phyloP scores from a whole-genome alignment of 2,113 vertebrate genomes.

The Craseonycteris thonglongyai region DNA sequence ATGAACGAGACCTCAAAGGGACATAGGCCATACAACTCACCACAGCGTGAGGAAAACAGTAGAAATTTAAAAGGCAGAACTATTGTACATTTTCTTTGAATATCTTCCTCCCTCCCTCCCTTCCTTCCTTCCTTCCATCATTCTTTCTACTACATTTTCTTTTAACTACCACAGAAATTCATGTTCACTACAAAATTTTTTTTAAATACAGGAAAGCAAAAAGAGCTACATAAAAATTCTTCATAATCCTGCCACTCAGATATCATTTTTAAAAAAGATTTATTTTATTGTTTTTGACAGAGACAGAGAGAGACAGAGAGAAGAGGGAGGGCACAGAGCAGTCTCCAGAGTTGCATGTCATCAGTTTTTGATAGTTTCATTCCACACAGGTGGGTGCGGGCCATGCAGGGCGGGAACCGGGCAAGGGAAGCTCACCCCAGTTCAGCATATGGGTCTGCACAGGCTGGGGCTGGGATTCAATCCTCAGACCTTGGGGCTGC shows the following conservation, averaged over 20 bases:
- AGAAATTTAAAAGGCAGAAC: neutral
- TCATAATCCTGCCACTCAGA: neutral
- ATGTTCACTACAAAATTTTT: neutral
- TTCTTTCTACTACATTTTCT: neutral
- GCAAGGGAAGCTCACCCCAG: too few relatives aligned
- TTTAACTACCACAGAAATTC: conserved; percentile 6
- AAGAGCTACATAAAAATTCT: neutral
- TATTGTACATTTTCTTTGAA: neutral
- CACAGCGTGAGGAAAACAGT: neutral
- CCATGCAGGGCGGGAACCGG: too few relatives aligned
- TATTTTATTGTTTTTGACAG: too few relatives aligned
- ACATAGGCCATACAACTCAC: neutral
- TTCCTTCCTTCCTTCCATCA: neutral
- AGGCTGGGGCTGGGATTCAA: too few relatives aligned
- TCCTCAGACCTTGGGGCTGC: too few relatives aligned
- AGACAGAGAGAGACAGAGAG: too few relatives aligned
- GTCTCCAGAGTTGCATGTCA: too few relatives aligned
- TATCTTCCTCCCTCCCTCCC: neutral
- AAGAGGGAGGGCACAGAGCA: too few relatives aligned
- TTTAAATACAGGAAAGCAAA: conserved; percentile 13
- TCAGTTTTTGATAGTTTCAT: too few relatives aligned
- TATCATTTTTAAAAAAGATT: too few relatives aligned
- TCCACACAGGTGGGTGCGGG: too few relatives aligned
- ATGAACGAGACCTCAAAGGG: neutral
- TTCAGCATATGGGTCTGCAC: too few relatives aligned